Conservation (phyloP, 2,888 invertebrate species). For the Lasius fuliginosus region DNA sequence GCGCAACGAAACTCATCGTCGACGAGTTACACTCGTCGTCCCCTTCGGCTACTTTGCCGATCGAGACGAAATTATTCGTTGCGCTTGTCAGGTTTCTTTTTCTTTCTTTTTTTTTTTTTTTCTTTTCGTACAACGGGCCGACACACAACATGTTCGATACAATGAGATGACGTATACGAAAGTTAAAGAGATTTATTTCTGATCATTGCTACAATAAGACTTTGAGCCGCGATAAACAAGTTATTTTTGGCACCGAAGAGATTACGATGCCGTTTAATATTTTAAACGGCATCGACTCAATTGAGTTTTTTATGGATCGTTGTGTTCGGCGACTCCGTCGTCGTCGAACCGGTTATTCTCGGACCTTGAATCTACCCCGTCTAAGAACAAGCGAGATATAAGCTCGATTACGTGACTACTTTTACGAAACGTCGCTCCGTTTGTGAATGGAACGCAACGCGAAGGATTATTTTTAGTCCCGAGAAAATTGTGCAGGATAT, state of each 20-base stretch:
- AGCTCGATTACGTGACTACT: constrained; percentile 28
- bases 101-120: not conserved
- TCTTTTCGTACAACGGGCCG: not conserved
- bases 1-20: constrained; percentile 6
- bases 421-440: constrained; percentile 25
- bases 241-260: constrained; percentile 26
- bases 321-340: not conserved
- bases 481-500: not conserved
- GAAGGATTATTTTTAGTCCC: constrained; percentile 34
- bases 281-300: constrained; percentile 27
- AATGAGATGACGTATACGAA: constrained; percentile 28
- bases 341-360: constrained; percentile 13
- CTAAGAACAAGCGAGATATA: not conserved
- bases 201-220: constrained; percentile 22
- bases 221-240: constrained; percentile 30
- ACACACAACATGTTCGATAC: constrained; percentile 5
- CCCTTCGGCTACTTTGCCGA: not conserved
- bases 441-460: constrained; percentile 20
- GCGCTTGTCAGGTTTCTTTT: constrained; percentile 12
- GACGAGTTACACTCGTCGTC: constrained; percentile 50
- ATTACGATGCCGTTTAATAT: constrained; percentile 15
- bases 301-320: constrained; percentile 27
- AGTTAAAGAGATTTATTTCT: constrained; percentile 40
- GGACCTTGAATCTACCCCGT: not conserved
- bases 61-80: constrained; percentile 15